Evolutionary conservation across 2,888 invertebrate species (phyloP).

Genomic region (Ophion obscuratus): DNA sequence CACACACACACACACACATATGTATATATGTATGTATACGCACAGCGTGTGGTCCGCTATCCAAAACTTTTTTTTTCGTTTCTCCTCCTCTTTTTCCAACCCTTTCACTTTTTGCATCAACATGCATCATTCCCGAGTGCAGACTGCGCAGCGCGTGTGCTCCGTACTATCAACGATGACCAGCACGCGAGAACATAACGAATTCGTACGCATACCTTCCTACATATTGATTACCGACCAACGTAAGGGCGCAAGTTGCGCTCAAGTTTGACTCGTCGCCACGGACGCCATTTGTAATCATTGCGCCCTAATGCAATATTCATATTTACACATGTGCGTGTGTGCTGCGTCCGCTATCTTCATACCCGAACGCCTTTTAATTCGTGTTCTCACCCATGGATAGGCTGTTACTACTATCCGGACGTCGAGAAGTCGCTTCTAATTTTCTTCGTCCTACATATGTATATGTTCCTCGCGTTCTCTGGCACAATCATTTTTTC

Average conservation of each 20-base stretch:
- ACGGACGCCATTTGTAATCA: too few relatives aligned
- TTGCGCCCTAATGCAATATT: too few relatives aligned
- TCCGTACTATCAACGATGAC: slow-evolving; percentile 16
- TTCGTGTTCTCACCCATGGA: slow-evolving; percentile 19
- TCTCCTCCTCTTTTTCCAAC: neutral
- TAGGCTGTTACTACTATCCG: neutral
- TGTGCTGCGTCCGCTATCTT: slow-evolving; percentile 54
- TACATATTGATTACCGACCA: neutral
- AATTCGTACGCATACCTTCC: neutral
- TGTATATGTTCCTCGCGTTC: slow-evolving; percentile 25
- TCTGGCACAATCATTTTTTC: neutral
- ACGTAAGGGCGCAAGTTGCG: neutral
- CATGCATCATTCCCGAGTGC: slow-evolving; percentile 16
- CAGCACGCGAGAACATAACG: slow-evolving; percentile 9
- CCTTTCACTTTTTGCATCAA: slow-evolving; percentile 22
- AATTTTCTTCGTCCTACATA: neutral
- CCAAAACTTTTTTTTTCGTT: slow-evolving; percentile 10
- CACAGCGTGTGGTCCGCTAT: too few relatives aligned
- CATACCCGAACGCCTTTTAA: slow-evolving; percentile 55
- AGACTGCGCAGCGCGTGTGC: slow-evolving; percentile 9
- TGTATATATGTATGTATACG: too few relatives aligned
- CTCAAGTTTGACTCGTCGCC: neutral
- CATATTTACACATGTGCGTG: slow-evolving; percentile 45
- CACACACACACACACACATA: too few relatives aligned
- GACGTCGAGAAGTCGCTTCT: slow-evolving; percentile 18